phyloP scores from a whole-genome alignment of 2,113 vertebrate species.

The Spermophilus dauricus region DNA sequence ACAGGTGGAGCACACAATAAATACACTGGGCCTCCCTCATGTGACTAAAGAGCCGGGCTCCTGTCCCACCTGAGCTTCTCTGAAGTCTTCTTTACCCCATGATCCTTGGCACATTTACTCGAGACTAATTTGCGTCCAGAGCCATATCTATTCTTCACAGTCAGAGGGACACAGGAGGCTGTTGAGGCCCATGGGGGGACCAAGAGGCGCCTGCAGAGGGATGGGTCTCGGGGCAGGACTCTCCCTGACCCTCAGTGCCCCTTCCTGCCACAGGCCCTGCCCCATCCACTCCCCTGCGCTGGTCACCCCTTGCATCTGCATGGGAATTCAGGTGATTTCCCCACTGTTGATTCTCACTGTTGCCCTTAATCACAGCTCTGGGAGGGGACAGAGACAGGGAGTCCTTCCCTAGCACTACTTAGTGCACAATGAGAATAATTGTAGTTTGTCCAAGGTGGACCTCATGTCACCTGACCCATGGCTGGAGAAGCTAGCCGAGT shows the following conservation, averaged over 20 bases:
- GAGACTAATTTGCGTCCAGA: not conserved
- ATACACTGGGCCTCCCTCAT: not conserved
- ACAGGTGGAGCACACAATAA: not conserved
- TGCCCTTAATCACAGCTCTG: not conserved
- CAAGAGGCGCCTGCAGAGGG: not conserved
- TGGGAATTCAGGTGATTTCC: not conserved
- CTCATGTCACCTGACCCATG: not conserved
- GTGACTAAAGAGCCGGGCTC: not conserved
- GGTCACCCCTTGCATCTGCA: not conserved
- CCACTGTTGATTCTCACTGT: not conserved
- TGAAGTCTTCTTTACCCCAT: not conserved
- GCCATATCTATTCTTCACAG: not conserved
- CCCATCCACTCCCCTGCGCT: not conserved
- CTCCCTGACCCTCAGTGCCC: not conserved
- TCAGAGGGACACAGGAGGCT: not conserved
- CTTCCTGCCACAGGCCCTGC: not conserved
- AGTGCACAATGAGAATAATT: not conserved
- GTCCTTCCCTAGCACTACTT: not conserved
- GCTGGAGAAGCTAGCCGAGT: not conserved
- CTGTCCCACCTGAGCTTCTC: not conserved
- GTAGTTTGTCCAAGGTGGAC: not conserved
- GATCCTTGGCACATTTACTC: not conserved
- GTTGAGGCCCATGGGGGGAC: not conserved
- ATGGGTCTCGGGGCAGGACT: not conserved
- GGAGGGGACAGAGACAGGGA: not conserved